phyloP scores from a whole-genome alignment of 1,140 invertebrate genomes.

The Pseudomyrmex dendroicus region DNA sequence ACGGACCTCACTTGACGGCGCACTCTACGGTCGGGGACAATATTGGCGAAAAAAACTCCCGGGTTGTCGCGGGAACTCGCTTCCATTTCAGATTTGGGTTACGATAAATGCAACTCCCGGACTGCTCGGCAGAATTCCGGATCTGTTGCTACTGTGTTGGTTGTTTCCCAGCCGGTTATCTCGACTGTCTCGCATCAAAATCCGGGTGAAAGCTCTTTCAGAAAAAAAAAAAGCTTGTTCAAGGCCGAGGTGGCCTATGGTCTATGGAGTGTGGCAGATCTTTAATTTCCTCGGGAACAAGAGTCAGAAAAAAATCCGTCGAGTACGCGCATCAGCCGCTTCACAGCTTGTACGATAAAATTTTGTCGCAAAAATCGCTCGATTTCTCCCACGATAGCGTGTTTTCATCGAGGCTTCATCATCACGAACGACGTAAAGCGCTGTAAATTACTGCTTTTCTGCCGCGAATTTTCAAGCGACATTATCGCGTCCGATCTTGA shows the following conservation, averaged over 20 bases:
- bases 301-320: conserved; percentile 51
- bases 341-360: conserved; percentile 25
- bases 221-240: conserved; percentile 35
- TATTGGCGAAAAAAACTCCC: conserved; percentile 25
- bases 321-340: conserved; percentile 23
- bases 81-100: conserved; percentile 70
- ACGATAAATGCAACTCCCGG: conserved; percentile 56
- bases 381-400: conserved; percentile 63
- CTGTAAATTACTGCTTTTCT: conserved; percentile 31
- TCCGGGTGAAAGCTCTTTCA: conserved; percentile 34
- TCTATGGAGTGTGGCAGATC: neutral
- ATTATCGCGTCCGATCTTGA: conserved; percentile 21
- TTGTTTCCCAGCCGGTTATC: conserved; percentile 63
- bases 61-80: conserved; percentile 29
- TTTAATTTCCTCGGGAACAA: neutral
- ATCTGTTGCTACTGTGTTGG: neutral
- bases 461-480: conserved; percentile 17
- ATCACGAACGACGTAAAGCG: neutral
- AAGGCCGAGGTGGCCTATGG: conserved; percentile 26
- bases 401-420: conserved; percentile 53
- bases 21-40: neutral
- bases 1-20: conserved; percentile 7
- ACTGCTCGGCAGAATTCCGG: conserved; percentile 19
- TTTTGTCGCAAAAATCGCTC: conserved; percentile 19
- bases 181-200: conserved; percentile 33